Evolutionary conservation across 1,140 invertebrate genomes (phyloP).

Genomic region (Temnothorax nylanderi): DNA sequence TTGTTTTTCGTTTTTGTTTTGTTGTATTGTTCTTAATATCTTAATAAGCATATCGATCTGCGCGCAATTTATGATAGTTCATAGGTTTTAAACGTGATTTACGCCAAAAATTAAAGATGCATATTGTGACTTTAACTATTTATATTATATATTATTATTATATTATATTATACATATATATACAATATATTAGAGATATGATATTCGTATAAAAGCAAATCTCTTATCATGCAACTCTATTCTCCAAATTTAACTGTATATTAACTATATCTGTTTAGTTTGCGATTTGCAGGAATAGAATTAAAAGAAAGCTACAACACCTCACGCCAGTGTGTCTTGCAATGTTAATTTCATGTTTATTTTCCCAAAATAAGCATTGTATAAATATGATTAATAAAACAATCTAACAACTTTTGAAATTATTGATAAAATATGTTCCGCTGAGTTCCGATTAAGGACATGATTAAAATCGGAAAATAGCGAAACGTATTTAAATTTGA

Average conservation of each 20-base stretch:
- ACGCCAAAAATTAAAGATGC: conserved; percentile 80
- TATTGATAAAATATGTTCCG: background rate
- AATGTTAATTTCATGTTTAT: conserved; percentile 31
- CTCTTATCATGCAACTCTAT: conserved; percentile 3
- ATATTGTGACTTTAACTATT: conserved; percentile 59
- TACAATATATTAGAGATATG: conserved; percentile 11
- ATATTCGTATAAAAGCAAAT: background rate
- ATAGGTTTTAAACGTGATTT: conserved; percentile 77
- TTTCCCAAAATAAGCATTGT: conserved; percentile 6
- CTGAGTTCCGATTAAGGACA: background rate
- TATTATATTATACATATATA: conserved; percentile 58
- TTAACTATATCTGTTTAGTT: conserved; percentile 41
- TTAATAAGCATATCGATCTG: conserved; percentile 47
- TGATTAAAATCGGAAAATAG: background rate
- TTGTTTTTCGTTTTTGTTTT: conserved; percentile 52
- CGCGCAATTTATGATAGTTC: conserved; percentile 66
- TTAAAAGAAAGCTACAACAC: conserved; percentile 38
- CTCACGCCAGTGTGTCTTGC: background rate
- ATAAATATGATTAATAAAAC: conserved; percentile 23
- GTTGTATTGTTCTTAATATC: conserved; percentile 50
- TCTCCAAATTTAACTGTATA: conserved; percentile 36
- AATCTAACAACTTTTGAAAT: background rate
- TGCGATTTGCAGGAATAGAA: conserved; percentile 7
- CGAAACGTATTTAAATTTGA: conserved; percentile 11
- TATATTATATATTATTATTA: conserved; percentile 58